Base-by-base conservation (phyloP, 2,113 vertebrate species). In the Phylloscopus whistleri region DNA sequence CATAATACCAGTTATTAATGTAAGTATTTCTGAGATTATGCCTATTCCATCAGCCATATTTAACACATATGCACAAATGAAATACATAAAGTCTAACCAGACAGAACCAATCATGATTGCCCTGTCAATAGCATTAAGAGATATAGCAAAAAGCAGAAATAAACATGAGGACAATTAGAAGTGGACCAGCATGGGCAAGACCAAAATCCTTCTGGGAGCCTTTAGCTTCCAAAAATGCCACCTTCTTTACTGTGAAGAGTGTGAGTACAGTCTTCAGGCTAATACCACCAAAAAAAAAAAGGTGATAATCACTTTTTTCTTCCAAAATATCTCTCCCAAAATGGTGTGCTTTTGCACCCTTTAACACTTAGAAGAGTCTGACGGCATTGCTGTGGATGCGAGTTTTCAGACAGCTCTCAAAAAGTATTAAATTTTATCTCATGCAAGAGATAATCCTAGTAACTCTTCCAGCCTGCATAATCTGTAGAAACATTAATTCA, bases 311-410 rank as follows among this genome's bases (percentile, higher is more conserved):
- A 23, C 1, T 70, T 66, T 69, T 33, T 2, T 53, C 4, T 67
- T 16, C 8, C 4, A 30, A 56, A 75, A 58, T 22, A 49, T 11
- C 49, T 68, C 19, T 63, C 3, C 9, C 7, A 73, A 20, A 35
- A 1, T 15, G 1, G 4, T 63, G 2, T 58, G 14, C 6, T 6
- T 23, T 1, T 66, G 18, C 7, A 87, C 2, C 8, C 2, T 76
- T 53, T 85, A 13, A 30, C 8, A 9, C 14, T 39, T 46, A 56
- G 8, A 15, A 51, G 11, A 70, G 13, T 23, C 11, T 55, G 19
- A 68, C 64, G 15, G 7, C n/a, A 69, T 46, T 37, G 6, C 11
- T 72, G 22, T 16, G 22, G 17, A 68, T 41, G 5, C 17, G 24
- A 84, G 3, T n/a, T 53, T 94, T 70, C 8, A 19, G 6, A 18